These are phyloP conservation scores for Sesia bembeciformis DNA, from an alignment of 2,888 invertebrate genomes.

Conservation along the genomic window DNA sequence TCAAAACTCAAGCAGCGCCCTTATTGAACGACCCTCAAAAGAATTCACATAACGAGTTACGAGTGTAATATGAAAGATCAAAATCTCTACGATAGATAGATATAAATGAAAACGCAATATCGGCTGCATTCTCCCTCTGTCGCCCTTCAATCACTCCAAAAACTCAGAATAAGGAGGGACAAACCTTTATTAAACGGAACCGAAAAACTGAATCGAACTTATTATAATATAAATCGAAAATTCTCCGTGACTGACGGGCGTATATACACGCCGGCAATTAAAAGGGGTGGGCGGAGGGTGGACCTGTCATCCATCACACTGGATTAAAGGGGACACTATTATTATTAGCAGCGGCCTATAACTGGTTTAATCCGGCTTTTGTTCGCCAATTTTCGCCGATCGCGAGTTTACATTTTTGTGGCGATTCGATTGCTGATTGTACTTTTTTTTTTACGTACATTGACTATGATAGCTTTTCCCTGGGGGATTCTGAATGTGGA, in stretches of 20 bases:
- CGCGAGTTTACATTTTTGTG: neutral
- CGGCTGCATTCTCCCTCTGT: no score
- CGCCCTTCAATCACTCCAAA: neutral
- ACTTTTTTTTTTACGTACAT: no score
- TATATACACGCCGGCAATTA: conserved; percentile 58
- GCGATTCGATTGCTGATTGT: no score
- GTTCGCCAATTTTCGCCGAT: conserved; percentile 16
- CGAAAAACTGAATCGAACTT: neutral
- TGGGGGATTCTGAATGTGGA: no score
- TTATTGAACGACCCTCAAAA: no score
- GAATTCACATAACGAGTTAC: no score
- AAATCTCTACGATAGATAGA: no score
- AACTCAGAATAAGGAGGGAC: neutral
- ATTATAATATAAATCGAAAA: conserved; percentile 1
- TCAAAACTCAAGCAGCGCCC: no score
- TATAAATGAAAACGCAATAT: no score
- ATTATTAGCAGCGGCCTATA: conserved; percentile 45
- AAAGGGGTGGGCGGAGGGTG: conserved; percentile 39
- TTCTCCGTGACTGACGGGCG: conserved; percentile 12
- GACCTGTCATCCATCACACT: conserved; percentile 8
- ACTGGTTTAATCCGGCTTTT: conserved; percentile 59
- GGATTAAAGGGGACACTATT: conserved; percentile 63
- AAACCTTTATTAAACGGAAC: neutral
- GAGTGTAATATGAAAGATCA: no score
- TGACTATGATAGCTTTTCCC: no score